Base-by-base conservation (phyloP, 2,797 vertebrate genomes). In the Astyanax mexicanus region DNA sequence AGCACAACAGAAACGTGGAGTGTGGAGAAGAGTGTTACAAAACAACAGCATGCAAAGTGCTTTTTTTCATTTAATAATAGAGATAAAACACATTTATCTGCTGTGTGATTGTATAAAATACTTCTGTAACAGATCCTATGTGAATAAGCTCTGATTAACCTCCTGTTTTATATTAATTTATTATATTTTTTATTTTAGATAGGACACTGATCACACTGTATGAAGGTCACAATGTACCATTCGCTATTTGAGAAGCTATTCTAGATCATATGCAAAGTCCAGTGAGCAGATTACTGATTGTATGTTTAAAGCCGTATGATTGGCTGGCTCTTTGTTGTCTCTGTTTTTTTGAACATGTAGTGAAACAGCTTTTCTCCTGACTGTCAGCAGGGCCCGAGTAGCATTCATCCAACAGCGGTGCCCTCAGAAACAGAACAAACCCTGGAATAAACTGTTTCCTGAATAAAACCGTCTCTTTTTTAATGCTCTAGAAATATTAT, bases 361-460 rank as follows among this genome's bases (percentile, higher is more conserved):
- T 57, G 66, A 71, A 32, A 62, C 17, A 40, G 65, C 21, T 23
- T 69, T 65, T 47, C 19, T 77, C 12, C 71, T 70, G 40, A 29
- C 6, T 21, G 12, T 62, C 37, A 21, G 51, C 57, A 57, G 60
- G 88, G 84, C 89, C 88, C 88, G 88, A 88, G 85, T 91, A 92
- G 85, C 84, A 90, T 88, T 93, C 84, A 87, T 93, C 83, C 85
- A 83, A 91, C 77, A 88, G 82, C 93, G 89, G 92, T 94, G 89
- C 91, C 91, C 89, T 93, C 91, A 92, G 89, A 86, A 93, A 89
- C 85, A 90, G 93, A 88, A 76, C 87, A 93, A 94, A 93, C 89
- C 89, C 89, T 83, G 89, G 83, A 96, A 96, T 95, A 96, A 96
- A 93, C 49, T 35, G 83, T 85, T 86, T 89, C 86, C 86, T 92